Evolutionary conservation across 1,140 invertebrate species (phyloP).

Genomic region (Drosophila watanabei): DNA sequence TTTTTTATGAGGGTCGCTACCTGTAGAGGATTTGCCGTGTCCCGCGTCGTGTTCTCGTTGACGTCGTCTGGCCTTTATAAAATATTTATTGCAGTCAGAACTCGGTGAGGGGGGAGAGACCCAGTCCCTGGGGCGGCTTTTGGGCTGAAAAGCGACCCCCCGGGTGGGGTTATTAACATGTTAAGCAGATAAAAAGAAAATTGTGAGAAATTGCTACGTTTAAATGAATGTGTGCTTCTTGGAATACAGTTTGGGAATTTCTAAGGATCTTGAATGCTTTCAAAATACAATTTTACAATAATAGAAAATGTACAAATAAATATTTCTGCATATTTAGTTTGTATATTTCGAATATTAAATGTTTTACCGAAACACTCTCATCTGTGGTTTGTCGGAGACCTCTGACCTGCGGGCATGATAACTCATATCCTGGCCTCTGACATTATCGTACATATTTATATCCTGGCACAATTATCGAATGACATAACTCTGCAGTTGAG

Average conservation of each 20-base stretch:
- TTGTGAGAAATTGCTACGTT: slow-evolving; percentile 35
- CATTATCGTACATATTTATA: slow-evolving; percentile 12
- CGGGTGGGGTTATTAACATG: slow-evolving; percentile 55
- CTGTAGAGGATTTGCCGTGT: slow-evolving; percentile 46
- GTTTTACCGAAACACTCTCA: background rate
- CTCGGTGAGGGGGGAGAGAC: slow-evolving; percentile 18
- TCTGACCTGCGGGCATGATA: slow-evolving; percentile 15
- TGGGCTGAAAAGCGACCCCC: slow-evolving; percentile 12
- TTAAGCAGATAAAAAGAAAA: slow-evolving; percentile 36
- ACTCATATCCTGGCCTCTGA: slow-evolving; percentile 9
- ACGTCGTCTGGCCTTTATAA: slow-evolving; percentile 57
- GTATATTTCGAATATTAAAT: background rate
- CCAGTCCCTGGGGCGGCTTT: background rate
- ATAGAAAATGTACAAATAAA: background rate
- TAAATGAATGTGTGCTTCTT: background rate
- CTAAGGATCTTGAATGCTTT: background rate
- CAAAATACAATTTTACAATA: too few species aligned
- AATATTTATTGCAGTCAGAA: slow-evolving; percentile 65
- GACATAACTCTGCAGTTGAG: slow-evolving; percentile 6
- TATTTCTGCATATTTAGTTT: background rate
- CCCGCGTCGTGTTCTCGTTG: slow-evolving; percentile 25
- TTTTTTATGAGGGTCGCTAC: slow-evolving; percentile 56
- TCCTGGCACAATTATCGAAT: slow-evolving; percentile 24
- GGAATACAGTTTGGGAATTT: background rate
- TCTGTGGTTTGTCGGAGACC: slow-evolving; percentile 4